Conservation (phyloP, 1,140 invertebrate species). For the Tetragnatha versicolor region DNA sequence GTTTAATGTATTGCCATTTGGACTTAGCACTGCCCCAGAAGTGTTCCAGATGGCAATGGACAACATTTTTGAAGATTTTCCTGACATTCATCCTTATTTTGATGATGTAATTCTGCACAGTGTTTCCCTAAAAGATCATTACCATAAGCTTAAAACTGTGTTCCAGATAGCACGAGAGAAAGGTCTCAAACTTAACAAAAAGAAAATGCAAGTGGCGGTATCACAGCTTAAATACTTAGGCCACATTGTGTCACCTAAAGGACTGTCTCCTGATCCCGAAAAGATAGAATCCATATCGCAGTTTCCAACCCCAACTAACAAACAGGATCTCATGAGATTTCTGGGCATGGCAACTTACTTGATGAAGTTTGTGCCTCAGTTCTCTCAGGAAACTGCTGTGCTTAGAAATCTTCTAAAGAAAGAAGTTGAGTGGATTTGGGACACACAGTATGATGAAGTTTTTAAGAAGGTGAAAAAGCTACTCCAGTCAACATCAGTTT, state of each 20-base stretch:
- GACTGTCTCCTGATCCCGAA: conserved; percentile 10
- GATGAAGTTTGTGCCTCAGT: conserved; percentile 26
- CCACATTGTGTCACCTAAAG: conserved; percentile 29
- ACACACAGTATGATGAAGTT: not conserved
- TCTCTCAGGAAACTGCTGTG: conserved; percentile 5
- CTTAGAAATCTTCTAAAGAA: not conserved
- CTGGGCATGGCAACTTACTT: conserved; percentile 32
- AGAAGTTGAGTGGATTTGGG: not conserved
- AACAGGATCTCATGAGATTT: conserved; percentile 30
- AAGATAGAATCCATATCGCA: conserved; percentile 32
- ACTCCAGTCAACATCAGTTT: conserved; percentile 13
- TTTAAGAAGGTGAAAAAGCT: conserved; percentile 14
- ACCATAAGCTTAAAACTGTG: not conserved
- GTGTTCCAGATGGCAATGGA: not conserved
- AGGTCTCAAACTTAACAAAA: conserved; percentile 1
- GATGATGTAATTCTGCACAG: conserved; percentile 23
- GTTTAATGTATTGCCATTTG: conserved; percentile 65
- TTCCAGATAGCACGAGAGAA: not conserved
- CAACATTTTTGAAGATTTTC: not conserved
- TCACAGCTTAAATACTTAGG: conserved; percentile 40
- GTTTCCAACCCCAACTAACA: conserved; percentile 11
- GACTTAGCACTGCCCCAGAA: conserved; percentile 64
- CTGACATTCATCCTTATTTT: not conserved
- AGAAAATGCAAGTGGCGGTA: conserved; percentile 19
- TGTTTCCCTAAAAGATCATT: not conserved